Evolutionary conservation across 2,113 vertebrate species (phyloP).

Genomic region (Fukomys damarensis): DNA sequence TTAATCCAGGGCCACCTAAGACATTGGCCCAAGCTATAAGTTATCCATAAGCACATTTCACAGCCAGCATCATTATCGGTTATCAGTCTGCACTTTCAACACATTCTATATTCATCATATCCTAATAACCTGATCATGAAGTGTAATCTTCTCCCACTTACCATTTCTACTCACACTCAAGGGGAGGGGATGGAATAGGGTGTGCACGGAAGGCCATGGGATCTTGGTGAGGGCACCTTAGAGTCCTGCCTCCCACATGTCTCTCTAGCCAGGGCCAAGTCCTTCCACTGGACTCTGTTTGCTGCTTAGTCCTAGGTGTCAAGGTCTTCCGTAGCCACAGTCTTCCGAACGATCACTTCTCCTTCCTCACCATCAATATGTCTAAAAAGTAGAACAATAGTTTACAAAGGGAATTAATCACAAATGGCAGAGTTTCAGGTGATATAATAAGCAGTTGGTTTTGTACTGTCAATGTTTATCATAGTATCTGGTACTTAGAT

Average conservation of each 20-base stretch:
- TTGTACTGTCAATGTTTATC: not conserved
- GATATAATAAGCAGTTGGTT: not conserved
- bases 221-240: not conserved
- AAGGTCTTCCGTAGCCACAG: not conserved
- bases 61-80: not conserved
- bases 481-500: not conserved
- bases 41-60: not conserved
- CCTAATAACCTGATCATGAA: not conserved
- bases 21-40: not conserved
- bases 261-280: fast-evolving
- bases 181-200: fast-evolving
- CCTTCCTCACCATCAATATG: not conserved
- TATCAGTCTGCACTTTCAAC: not conserved
- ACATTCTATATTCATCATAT: not conserved
- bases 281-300: not conserved
- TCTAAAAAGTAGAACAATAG: not conserved
- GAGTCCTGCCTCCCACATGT: not conserved
- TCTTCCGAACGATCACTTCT: not conserved
- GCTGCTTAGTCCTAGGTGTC: not conserved
- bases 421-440: slow-evolving; percentile 7
- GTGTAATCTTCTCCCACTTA: not conserved
- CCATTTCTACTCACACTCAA: not conserved
- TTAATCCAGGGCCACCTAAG: not conserved
- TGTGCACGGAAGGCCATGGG: not conserved
- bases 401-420: slow-evolving; percentile 22